Conservation (phyloP, 2,797 vertebrate genomes). For the Onychomys leucogaster region DNA sequence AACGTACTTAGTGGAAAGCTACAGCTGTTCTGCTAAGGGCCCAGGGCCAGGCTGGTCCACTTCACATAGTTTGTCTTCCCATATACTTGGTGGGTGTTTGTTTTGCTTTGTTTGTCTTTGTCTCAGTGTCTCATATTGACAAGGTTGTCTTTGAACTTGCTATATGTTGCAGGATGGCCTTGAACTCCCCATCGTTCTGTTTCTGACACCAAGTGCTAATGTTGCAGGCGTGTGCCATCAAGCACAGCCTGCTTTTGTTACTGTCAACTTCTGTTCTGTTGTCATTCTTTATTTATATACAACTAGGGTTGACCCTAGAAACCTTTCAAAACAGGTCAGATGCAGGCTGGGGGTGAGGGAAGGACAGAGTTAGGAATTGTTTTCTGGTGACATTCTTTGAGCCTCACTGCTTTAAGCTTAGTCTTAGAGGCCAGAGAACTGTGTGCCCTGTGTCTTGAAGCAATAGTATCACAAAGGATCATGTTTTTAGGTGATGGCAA, state of each 20-base stretch:
- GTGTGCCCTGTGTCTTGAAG: not conserved
- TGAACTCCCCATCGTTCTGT: not conserved
- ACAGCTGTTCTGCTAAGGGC: not conserved
- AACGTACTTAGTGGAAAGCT: too few relatives aligned
- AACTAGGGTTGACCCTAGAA: not conserved
- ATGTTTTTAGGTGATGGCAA: not conserved
- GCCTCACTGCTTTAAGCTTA: not conserved
- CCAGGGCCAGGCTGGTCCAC: not conserved
- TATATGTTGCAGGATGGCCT: not conserved
- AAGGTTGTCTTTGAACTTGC: not conserved
- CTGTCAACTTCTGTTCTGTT: not conserved
- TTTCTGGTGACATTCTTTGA: not conserved
- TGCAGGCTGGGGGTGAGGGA: not conserved
- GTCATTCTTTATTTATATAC: not conserved
- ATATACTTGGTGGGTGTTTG: not conserved
- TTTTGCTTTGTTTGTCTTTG: not conserved
- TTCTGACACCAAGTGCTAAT: not conserved
- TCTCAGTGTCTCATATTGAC: not conserved
- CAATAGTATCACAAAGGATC: not conserved
- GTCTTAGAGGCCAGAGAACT: constrained; percentile 32
- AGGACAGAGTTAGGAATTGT: not conserved
- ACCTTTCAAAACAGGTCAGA: not conserved
- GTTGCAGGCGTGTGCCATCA: not conserved
- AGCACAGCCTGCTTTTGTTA: not conserved
- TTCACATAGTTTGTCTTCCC: not conserved